Evolutionary conservation across 1,140 invertebrate species (phyloP), one percentile per base, ranked within the genome.

Genomic region (Camponotus floridanus): DNA sequence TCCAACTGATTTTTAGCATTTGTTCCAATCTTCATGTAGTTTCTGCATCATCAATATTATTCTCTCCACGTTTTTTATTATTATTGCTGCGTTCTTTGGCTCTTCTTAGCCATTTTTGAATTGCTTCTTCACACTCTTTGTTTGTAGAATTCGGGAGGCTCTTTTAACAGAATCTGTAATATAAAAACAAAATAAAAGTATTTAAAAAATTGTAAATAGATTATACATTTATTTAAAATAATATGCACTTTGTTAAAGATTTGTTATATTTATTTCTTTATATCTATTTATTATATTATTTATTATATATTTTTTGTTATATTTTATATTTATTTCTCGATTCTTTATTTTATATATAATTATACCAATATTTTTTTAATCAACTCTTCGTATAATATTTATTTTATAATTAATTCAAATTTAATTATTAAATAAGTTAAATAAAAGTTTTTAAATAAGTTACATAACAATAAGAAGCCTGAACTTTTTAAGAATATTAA

Each of bases 381-480:
- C 61, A 45, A 9, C 26, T 26, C 26, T 26, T 1, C 26, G 26
- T 26, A 26, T 26, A 26, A 26, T 26, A 26, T 26, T 26, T 26
- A 64, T 64, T 64, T 64, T 64, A 33, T 64, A 64, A 64, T 64
- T 64, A 64, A 64, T 59, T 6, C 21, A 59, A 59, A 59, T 59
- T 11, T 11, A 26, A 45, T 45, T 45, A 9, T 45, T 45, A 45
- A 45, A 45, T 45, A 45, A 45, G 9, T 45, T 45, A 45, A 26
- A 26, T 26, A 26, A 26, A 0, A 26, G 1, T 26, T 26, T 0
- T 26, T 26, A 26, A 26, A 26, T 26, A 26, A 26, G 26, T 26
- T 26, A 26, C 26, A 26, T 26, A 26, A 9, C 8, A 45, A 8
- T 45, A 11, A 45, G 42, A 1, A 26, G 26, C 26, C 26, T 26